Conservation (phyloP, 2,113 vertebrate genomes). For the Epinephelus lanceolatus region DNA sequence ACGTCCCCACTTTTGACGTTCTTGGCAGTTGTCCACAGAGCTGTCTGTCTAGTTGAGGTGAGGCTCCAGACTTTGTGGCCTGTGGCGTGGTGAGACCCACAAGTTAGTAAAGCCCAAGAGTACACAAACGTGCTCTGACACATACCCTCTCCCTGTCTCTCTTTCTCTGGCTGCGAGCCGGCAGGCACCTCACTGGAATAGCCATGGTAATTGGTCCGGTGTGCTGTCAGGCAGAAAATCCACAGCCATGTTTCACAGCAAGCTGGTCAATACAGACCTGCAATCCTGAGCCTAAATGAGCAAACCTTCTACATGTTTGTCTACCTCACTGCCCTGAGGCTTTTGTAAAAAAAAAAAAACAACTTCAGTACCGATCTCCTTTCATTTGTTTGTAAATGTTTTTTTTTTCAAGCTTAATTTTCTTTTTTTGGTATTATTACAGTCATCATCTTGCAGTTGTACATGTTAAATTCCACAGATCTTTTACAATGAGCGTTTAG, state of each 20-base stretch:
- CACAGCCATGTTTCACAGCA: slow-evolving; percentile 32
- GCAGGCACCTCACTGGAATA: slow-evolving; percentile 27
- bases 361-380: not conserved
- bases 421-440: not conserved
- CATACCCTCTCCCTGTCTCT: not conserved
- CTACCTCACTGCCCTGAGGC: not conserved
- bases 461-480: not conserved
- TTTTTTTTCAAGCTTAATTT: slow-evolving; percentile 1
- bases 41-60: slow-evolving; percentile 37
- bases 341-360: not conserved
- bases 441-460: not conserved
- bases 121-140: slow-evolving; percentile 15
- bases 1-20: slow-evolving; percentile 34
- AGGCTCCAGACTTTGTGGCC: slow-evolving; percentile 32
- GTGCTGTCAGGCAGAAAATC: slow-evolving; percentile 50
- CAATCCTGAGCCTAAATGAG: not conserved
- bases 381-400: not conserved
- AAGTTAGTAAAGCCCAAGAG: slow-evolving; percentile 10
- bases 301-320: slow-evolving; percentile 8
- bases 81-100: slow-evolving; percentile 28
- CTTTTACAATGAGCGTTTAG: not conserved
- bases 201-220: slow-evolving; percentile 52
- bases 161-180: slow-evolving; percentile 34
- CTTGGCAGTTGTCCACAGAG: slow-evolving; percentile 38
- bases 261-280: slow-evolving; percentile 46